These are phyloP conservation scores for Psettodes erumei DNA, from an alignment of 2,113 vertebrate genomes.

Conservation along the genomic window DNA sequence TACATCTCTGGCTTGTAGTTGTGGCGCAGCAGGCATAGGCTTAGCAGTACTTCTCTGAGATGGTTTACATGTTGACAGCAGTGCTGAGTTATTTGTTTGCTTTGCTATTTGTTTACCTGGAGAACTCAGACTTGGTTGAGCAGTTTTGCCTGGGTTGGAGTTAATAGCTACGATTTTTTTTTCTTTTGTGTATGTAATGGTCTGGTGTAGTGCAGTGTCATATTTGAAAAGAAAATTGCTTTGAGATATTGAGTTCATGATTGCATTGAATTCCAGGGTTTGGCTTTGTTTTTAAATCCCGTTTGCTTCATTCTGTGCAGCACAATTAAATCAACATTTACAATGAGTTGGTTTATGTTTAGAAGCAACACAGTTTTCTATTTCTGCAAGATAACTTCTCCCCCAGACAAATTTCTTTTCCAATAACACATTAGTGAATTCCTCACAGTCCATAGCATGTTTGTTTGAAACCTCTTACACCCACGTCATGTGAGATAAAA, in stretches of 20 bases:
- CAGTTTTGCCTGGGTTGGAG: slow-evolving; percentile 3
- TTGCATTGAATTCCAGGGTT: neutral
- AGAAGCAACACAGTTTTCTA: neutral
- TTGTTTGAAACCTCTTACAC: slow-evolving; percentile 47
- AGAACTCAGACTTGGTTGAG: neutral
- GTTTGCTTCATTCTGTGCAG: neutral
- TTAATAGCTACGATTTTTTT: neutral
- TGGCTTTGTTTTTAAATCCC: neutral
- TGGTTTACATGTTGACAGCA: slow-evolving; percentile 23
- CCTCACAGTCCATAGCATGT: slow-evolving; percentile 51
- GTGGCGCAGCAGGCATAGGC: slow-evolving; percentile 14
- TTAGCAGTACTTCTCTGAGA: slow-evolving; percentile 38
- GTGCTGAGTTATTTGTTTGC: slow-evolving; percentile 18
- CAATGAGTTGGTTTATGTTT: no score
- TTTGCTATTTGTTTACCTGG: slow-evolving; percentile 24
- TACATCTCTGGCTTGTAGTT: slow-evolving; percentile 42
- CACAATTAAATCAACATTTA: neutral
- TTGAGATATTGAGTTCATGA: slow-evolving; percentile 1
- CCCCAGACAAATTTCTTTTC: slow-evolving; percentile 59
- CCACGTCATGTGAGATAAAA: slow-evolving; percentile 19
- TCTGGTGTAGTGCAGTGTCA: slow-evolving; percentile 3
- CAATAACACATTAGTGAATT: slow-evolving; percentile 48
- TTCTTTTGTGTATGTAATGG: neutral
- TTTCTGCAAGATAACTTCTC: slow-evolving; percentile 34
- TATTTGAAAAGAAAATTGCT: slow-evolving; percentile 16